Conservation (phyloP, 2,113 vertebrate species). For the Hepsetus odoe region DNA sequence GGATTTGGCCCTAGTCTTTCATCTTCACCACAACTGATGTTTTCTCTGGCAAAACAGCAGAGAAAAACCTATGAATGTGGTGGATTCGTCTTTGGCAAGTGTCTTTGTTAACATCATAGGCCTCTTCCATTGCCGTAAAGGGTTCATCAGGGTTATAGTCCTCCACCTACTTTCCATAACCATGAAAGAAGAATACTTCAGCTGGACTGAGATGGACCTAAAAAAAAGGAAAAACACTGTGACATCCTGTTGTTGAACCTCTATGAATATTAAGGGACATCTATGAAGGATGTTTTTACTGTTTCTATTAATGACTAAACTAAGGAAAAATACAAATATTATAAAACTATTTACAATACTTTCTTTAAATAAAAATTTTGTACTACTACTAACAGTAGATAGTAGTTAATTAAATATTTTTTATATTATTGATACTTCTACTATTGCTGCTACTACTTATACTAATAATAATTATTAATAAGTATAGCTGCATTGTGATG, state of each 20-base stretch:
- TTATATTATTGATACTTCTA: background rate
- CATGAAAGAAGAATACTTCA: background rate
- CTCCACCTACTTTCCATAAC: background rate
- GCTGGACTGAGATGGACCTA: background rate
- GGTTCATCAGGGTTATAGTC: background rate
- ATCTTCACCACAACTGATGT: background rate
- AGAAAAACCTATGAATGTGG: background rate
- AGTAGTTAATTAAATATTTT: too few relatives aligned
- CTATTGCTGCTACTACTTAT: background rate
- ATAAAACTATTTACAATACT: too few relatives aligned
- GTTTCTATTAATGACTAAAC: too few relatives aligned
- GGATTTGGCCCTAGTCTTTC: background rate
- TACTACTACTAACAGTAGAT: too few relatives aligned
- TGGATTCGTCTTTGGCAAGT: background rate
- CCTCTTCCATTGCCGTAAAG: background rate
- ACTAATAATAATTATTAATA: too few relatives aligned
- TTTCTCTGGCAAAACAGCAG: background rate
- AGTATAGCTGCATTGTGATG: too few relatives aligned
- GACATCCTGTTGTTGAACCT: too few relatives aligned
- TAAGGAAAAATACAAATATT: too few relatives aligned
- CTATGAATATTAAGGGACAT: too few relatives aligned
- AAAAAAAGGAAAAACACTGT: too few relatives aligned
- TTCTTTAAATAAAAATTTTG: too few relatives aligned
- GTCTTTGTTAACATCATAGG: background rate
- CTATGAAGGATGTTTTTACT: too few relatives aligned